Conservation (phyloP, 2,113 vertebrate species). For the Gila orcuttii region DNA sequence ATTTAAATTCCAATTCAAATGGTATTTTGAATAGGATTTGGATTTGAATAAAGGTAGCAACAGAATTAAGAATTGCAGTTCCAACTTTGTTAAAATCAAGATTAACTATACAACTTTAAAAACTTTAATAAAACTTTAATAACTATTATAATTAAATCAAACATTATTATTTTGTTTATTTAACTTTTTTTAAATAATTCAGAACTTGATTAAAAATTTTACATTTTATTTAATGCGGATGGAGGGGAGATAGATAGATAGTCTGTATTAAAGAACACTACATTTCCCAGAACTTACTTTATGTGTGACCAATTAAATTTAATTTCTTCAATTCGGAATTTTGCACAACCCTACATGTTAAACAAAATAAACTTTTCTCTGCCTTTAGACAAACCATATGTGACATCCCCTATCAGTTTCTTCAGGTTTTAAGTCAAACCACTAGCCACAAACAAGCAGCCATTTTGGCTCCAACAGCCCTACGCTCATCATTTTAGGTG, state of each 20-base stretch:
- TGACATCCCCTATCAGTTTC: conserved; percentile 22
- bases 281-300: not conserved
- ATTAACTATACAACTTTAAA: not conserved
- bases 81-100: not conserved
- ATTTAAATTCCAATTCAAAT: not conserved
- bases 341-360: not conserved
- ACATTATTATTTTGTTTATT: not conserved
- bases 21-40: not conserved
- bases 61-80: not conserved
- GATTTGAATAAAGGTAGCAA: not conserved
- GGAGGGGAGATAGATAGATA: not conserved
- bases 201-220: not conserved
- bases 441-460: conserved; percentile 15
- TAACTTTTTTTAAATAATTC: not conserved
- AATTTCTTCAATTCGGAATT: not conserved
- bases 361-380: not conserved
- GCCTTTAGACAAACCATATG: conserved; percentile 13
- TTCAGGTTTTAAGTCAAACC: conserved; percentile 21
- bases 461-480: conserved; percentile 4
- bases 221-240: not conserved
- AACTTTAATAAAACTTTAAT: not conserved
- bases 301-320: not conserved
- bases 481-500: conserved; percentile 33
- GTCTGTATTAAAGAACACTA: not conserved
- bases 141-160: not conserved